Conservation (phyloP, 2,797 vertebrate species). For the Sebastes iracundus region DNA sequence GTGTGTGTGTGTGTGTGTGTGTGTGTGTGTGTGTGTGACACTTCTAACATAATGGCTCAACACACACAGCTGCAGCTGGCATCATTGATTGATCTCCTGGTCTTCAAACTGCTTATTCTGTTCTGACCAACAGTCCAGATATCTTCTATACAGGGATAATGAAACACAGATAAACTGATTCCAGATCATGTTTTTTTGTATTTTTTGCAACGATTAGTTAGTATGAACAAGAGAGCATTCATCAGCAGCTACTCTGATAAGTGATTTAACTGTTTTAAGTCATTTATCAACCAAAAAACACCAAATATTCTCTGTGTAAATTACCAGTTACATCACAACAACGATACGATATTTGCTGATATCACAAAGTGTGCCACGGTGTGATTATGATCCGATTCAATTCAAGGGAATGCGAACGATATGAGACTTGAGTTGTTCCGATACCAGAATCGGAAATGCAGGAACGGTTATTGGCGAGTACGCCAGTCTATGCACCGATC, state of each 20-base stretch:
- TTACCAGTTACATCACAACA: no score
- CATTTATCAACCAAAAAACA: no score
- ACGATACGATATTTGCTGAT: no score
- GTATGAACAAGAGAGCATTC: neutral
- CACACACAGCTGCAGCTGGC: slow-evolving; percentile 15
- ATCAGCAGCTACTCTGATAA: neutral
- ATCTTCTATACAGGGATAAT: neutral
- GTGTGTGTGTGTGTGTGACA: neutral
- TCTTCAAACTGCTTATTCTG: neutral
- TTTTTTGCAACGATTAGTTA: neutral
- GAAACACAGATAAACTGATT: neutral
- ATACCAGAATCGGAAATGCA: no score
- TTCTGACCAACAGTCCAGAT: neutral
- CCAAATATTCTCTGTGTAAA: neutral
- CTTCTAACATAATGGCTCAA: neutral
- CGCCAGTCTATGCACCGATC: no score
- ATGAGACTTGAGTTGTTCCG: no score
- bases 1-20: slow-evolving; percentile 1
- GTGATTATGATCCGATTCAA: no score
- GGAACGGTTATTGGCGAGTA: no score
- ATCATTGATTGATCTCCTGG: neutral
- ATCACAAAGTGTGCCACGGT: no score
- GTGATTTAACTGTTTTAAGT: neutral
- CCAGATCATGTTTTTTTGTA: neutral
- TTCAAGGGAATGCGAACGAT: no score